These are phyloP conservation scores for Linyphia triangularis DNA, from an alignment of 2,888 invertebrate genomes.

Conservation along the genomic window DNA sequence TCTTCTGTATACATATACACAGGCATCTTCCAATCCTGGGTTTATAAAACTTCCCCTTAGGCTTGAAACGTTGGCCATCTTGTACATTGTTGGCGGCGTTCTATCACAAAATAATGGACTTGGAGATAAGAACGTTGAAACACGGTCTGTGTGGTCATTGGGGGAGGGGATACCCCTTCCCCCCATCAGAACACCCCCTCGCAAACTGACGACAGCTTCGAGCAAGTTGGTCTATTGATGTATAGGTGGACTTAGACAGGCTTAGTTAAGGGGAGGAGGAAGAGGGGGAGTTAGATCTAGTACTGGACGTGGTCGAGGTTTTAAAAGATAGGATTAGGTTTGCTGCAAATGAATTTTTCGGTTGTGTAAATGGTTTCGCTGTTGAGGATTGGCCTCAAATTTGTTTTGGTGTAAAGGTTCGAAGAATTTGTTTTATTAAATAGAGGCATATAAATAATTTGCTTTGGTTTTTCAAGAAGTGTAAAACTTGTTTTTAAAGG, in stretches of 20 bases:
- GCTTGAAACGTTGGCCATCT: background rate
- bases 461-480: background rate
- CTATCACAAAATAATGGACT: slow-evolving; percentile 74
- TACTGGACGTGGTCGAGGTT: slow-evolving; percentile 43
- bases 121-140: slow-evolving; percentile 69
- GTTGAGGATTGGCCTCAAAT: background rate
- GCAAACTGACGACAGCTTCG: slow-evolving; percentile 1
- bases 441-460: background rate
- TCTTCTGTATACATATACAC: slow-evolving; percentile 9
- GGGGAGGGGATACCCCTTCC: slow-evolving; percentile 18
- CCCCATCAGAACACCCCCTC: background rate
- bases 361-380: background rate
- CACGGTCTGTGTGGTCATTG: slow-evolving; percentile 66
- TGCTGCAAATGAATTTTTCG: slow-evolving; percentile 26
- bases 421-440: background rate
- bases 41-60: slow-evolving; percentile 1
- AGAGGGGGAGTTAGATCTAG: slow-evolving; percentile 17
- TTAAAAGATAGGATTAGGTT: slow-evolving; percentile 44
- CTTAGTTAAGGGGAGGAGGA: slow-evolving; percentile 43
- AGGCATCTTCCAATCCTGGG: slow-evolving; percentile 17
- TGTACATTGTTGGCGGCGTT: slow-evolving; percentile 62
- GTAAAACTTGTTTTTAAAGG: background rate
- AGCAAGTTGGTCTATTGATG: slow-evolving; percentile 64
- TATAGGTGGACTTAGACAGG: slow-evolving; percentile 46
- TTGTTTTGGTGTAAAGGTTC: background rate